phyloP scores from a whole-genome alignment of 92 coral and sea anemone genomes.

The Porites lobata region DNA sequence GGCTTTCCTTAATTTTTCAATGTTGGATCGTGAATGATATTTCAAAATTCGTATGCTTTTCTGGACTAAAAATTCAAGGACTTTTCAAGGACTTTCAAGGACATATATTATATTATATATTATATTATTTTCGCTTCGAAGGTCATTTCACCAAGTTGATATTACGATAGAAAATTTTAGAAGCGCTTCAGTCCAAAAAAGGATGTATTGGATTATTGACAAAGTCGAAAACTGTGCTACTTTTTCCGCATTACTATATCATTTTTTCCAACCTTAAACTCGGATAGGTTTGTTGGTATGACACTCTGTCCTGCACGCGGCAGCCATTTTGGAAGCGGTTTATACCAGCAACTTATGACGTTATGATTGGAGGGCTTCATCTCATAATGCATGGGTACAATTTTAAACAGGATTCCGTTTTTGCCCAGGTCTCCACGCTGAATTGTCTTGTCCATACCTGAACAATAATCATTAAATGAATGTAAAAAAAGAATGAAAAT shows the following conservation, averaged over 20 bases:
- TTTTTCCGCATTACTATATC: neutral
- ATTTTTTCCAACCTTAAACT: slow-evolving; percentile 77
- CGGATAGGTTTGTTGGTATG: slow-evolving; percentile 88
- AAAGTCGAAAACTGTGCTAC: no score
- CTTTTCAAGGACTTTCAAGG: no score
- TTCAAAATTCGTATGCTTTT: no score
- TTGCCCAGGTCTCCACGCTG: slow-evolving; percentile 96
- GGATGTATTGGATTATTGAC: no score
- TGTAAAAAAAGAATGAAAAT: neutral
- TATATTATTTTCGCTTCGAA: no score
- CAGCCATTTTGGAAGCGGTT: slow-evolving; percentile 87
- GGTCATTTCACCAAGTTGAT: no score
- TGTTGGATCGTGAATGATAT: no score
- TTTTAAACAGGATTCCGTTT: slow-evolving; percentile 89
- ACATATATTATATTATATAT: no score
- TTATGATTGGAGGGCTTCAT: slow-evolving; percentile 78
- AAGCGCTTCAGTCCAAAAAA: no score
- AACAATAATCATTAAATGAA: neutral
- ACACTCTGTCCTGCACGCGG: slow-evolving; percentile 91
- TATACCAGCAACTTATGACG: slow-evolving; percentile 94
- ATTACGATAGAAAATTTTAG: no score
- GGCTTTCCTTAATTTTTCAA: no score
- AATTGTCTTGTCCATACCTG: slow-evolving; percentile 99
- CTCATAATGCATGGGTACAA: slow-evolving; percentile 92
- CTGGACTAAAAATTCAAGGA: no score